Conservation (phyloP, 2,113 vertebrate genomes). For the human region GRCh38 chr11:596501-597000, state of each 20-base stretch:
- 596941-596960: slow-evolving; percentile 92
- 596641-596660: not conserved
- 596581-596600: too few relatives aligned
- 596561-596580: not conserved
- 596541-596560: too few relatives aligned
- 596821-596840: fast-evolving
- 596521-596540: too few relatives aligned
- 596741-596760: fast-evolving
- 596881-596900: fast-evolving
- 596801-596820: fast-evolving
- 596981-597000: slow-evolving; percentile 90
- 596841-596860: fast-evolving
- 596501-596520: too few relatives aligned
- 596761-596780: fast-evolving
- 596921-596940: slow-evolving; percentile 99
- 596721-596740: not conserved
- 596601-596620: too few relatives aligned
- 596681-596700: too few relatives aligned
- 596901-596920: not conserved
- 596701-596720: fast-evolving
- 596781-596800: not conserved
- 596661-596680: too few relatives aligned
- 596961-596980: slow-evolving; percentile 99
- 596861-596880: too few relatives aligned
- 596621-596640: not conserved